A percentile compares a stretch with the other conserved stretches of the same genome.
These are phyloP conservation scores for Gasterosteus nipponicus DNA, from an alignment of 2,113 vertebrate genomes.

Conservation along the genomic window DNA sequence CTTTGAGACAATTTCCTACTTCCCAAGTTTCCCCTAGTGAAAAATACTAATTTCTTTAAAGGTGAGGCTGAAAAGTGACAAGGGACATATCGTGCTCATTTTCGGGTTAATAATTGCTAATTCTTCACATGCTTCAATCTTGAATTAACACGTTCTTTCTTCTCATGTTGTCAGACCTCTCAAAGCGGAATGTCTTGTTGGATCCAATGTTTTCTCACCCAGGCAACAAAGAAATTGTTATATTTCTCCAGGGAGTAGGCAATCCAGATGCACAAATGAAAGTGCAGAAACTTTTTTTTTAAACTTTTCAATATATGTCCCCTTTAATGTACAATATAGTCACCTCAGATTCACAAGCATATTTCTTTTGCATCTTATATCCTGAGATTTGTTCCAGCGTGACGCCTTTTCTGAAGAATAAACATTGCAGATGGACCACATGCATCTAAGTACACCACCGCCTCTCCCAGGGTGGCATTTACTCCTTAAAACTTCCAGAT, in stretches of 20 bases:
- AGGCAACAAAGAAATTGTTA: too few species aligned
- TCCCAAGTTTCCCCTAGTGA: neutral
- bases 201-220: too few species aligned
- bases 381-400: neutral
- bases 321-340: too few species aligned
- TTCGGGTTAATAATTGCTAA: neutral
- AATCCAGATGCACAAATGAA: too few species aligned
- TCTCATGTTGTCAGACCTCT: too few species aligned
- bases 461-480: neutral
- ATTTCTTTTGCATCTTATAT: neutral
- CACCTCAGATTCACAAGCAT: neutral
- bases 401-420: neutral
- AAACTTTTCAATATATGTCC: too few species aligned
- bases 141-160: too few species aligned
- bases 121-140: too few species aligned
- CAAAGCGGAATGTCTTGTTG: too few species aligned
- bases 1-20: neutral
- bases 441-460: neutral
- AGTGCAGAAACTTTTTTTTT: too few species aligned
- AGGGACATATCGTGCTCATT: neutral
- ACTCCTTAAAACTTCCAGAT: neutral
- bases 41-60: neutral
- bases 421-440: neutral
- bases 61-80: neutral
- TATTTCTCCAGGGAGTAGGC: too few species aligned